Percentiles rank a stretch among this genome's conserved stretches.
These are phyloP conservation scores for Drosophila prosaltans DNA, from an alignment of 1,140 invertebrate genomes.

Conservation along the genomic window DNA sequence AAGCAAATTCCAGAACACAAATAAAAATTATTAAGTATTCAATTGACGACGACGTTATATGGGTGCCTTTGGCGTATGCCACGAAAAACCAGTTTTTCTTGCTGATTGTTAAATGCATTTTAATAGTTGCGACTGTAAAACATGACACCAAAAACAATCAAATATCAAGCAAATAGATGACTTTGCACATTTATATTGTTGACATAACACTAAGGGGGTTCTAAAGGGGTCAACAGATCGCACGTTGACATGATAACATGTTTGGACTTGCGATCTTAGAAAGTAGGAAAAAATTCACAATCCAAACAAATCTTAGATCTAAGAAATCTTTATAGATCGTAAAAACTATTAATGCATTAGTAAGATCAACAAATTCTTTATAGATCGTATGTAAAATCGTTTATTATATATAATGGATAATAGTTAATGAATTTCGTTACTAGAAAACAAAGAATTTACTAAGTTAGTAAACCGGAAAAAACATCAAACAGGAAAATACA, in stretches of 20 bases:
- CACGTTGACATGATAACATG: not conserved
- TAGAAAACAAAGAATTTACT: no score
- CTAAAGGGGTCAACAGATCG: not conserved
- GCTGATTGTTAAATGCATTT: constrained; percentile 1
- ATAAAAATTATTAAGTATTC: constrained; percentile 11
- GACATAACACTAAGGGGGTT: not conserved
- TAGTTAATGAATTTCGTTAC: no score
- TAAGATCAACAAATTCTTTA: no score
- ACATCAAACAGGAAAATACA: no score
- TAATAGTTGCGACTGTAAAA: not conserved
- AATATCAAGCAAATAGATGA: not conserved
- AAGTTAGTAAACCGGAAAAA: no score
- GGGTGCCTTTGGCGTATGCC: not conserved
- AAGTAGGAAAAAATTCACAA: no score
- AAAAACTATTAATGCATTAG: no score
- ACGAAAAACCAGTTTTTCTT: constrained; percentile 4
- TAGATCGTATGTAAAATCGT: no score
- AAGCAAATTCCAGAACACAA: constrained; percentile 13
- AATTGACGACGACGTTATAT: constrained; percentile 11
- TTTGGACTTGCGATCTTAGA: no score
- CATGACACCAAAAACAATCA: not conserved
- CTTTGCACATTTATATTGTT: not conserved
- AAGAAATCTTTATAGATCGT: no score
- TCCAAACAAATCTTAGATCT: no score
- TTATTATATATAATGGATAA: no score